phyloP scores from a whole-genome alignment of 2,888 invertebrate species.

The Sclerodermus sp. region DNA sequence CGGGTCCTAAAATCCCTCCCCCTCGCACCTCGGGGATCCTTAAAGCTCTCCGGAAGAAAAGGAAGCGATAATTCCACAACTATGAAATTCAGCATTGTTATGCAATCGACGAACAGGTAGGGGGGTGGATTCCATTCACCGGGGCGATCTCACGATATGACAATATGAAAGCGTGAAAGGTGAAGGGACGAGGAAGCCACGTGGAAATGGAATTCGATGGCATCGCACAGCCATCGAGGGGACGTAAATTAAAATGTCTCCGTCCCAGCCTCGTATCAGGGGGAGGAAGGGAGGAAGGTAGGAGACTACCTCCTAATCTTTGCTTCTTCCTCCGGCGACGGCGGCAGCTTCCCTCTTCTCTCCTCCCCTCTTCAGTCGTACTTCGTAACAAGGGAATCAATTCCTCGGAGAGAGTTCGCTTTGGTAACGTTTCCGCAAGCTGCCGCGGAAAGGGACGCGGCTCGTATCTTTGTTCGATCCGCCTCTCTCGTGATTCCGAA shows the following conservation, averaged over 20 bases:
- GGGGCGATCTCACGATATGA: constrained; percentile 12
- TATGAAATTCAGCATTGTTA: too few relatives aligned
- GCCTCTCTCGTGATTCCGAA: too few relatives aligned
- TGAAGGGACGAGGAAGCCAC: constrained; percentile 15
- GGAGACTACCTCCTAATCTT: background rate
- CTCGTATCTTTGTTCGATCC: too few relatives aligned
- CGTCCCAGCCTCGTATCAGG: constrained; percentile 24
- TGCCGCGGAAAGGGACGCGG: background rate
- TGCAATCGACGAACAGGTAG: too few relatives aligned
- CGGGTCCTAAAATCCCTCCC: too few relatives aligned
- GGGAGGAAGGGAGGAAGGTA: constrained; percentile 11
- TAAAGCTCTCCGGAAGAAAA: too few relatives aligned
- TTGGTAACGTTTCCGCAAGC: constrained; percentile 3
- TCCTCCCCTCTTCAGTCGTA: constrained; percentile 12
- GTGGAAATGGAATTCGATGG: constrained; percentile 37
- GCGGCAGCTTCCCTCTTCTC: constrained; percentile 17
- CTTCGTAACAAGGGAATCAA: background rate
- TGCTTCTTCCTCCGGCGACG: background rate
- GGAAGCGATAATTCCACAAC: too few relatives aligned
- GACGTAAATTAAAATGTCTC: constrained; percentile 51
- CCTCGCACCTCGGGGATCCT: too few relatives aligned
- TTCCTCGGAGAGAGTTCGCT: constrained; percentile 3
- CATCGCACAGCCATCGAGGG: constrained; percentile 30
- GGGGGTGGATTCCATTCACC: too few relatives aligned
- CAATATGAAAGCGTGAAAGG: constrained; percentile 26